Percentiles rank a stretch among this genome's conserved stretches.
These are phyloP conservation scores for Pseudocheirus occidentalis DNA, from an alignment of 2,797 vertebrate species.

Conservation along the genomic window DNA sequence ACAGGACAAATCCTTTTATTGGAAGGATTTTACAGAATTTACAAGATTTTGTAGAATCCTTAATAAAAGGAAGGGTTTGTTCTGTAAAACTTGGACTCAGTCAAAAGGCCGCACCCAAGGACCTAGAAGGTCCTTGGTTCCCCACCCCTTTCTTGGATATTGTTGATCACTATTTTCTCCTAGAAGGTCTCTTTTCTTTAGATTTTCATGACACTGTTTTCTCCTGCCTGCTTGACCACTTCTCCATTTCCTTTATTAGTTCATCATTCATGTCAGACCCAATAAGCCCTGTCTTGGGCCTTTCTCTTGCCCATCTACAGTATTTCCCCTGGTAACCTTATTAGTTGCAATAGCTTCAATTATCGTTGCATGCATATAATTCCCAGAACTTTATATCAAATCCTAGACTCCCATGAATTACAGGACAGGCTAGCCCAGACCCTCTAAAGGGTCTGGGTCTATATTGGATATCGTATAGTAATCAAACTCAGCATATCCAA, in stretches of 20 bases:
- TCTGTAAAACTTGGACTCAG: too few species aligned
- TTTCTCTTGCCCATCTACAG: neutral
- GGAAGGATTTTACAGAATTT: too few species aligned
- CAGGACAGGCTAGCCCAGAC: neutral
- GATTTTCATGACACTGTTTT: neutral
- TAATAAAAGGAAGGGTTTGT: too few species aligned
- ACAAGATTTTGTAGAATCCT: too few species aligned
- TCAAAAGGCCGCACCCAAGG: too few species aligned
- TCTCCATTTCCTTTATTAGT: neutral
- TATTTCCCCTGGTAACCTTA: neutral
- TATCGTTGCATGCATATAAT: neutral
- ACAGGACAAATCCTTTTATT: too few species aligned
- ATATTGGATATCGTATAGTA: neutral
- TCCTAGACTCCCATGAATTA: neutral
- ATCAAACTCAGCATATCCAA: neutral
- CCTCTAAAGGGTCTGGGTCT: neutral
- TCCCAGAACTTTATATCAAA: neutral
- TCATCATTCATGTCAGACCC: neutral
- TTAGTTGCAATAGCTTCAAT: neutral
- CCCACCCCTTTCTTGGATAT: too few species aligned
- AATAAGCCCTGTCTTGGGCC: neutral
- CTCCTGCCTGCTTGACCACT: neutral
- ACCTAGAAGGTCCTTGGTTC: too few species aligned
- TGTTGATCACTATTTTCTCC: neutral
- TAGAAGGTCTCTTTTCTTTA: neutral